Evolutionary conservation across 2,888 invertebrate genomes (phyloP).

Genomic region (Perithous albicinctus): DNA sequence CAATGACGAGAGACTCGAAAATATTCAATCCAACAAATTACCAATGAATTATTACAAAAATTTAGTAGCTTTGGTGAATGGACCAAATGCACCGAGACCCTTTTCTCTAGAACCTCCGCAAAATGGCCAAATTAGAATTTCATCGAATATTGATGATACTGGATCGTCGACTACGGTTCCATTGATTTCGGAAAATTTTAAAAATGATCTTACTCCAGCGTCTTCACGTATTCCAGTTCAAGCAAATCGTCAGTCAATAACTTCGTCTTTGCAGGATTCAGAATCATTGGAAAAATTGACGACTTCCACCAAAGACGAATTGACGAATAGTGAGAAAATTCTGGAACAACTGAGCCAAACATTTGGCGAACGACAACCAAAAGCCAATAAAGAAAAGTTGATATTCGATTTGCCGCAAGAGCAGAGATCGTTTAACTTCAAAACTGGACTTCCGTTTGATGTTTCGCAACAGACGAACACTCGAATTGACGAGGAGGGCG

Average conservation of each 20-base stretch:
- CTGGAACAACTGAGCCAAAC: slow-evolving; percentile 64
- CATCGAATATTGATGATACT: neutral
- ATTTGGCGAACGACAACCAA: slow-evolving; percentile 68
- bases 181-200: neutral
- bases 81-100: slow-evolving; percentile 62
- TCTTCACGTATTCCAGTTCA: neutral
- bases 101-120: slow-evolving; percentile 47
- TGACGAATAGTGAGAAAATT: slow-evolving; percentile 60
- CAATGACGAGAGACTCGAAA: neutral
- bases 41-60: slow-evolving; percentile 38
- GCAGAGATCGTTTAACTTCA: slow-evolving; percentile 63
- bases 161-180: slow-evolving; percentile 1
- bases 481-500: neutral
- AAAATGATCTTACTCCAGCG: slow-evolving; percentile 5
- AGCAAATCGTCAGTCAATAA: neutral
- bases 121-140: slow-evolving; percentile 10
- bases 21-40: neutral
- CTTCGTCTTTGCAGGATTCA: neutral
- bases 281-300: slow-evolving; percentile 31
- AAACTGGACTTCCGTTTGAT: slow-evolving; percentile 22
- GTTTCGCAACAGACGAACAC: neutral
- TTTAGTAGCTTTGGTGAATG: slow-evolving; percentile 39
- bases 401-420: slow-evolving; percentile 68
- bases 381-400: slow-evolving; percentile 8
- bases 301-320: slow-evolving; percentile 23